A percentile compares a stretch with the other conserved stretches of the same genome.
Evolutionary conservation across 2,113 vertebrate genomes (phyloP).

Genomic region (Cardinalis cardinalis): DNA sequence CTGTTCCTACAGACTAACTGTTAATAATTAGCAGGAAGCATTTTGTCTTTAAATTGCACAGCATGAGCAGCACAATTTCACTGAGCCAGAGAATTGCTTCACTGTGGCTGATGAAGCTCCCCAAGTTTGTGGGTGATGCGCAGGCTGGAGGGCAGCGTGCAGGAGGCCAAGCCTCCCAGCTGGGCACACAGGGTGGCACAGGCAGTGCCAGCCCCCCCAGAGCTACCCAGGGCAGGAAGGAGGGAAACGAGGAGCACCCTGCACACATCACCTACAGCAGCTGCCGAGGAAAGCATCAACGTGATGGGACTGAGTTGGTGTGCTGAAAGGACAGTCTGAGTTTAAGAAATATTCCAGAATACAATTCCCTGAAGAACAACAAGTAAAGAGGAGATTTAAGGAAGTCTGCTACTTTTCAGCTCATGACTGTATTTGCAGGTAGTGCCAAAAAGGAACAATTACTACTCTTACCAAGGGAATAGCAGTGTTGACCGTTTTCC

Average conservation of each 20-base stretch:
- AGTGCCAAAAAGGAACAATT: conserved; percentile 29
- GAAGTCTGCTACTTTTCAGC: conserved; percentile 14
- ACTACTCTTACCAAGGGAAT: background rate
- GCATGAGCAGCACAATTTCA: conserved; percentile 52
- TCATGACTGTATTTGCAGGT: conserved; percentile 8
- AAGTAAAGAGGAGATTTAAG: background rate
- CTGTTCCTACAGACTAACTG: conserved; percentile 62
- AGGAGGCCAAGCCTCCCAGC: background rate
- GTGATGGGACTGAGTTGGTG: background rate
- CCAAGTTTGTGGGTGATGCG: background rate
- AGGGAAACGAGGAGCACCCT: background rate
- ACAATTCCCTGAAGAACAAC: background rate
- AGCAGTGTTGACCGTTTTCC: background rate
- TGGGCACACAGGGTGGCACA: fast-evolving
- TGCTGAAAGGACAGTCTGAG: background rate
- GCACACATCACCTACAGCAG: background rate
- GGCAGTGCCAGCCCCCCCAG: fast-evolving
- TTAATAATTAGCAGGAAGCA: conserved; percentile 75
- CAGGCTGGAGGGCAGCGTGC: background rate
- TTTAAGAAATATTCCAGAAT: background rate
- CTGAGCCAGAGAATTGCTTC: conserved; percentile 14
- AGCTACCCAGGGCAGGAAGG: background rate
- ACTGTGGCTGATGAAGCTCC: conserved; percentile 1
- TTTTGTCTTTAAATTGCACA: conserved; percentile 70
- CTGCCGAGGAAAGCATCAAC: fast-evolving